These are phyloP conservation scores for Lycodopsis pacificus DNA, from an alignment of 2,797 vertebrate genomes.

Conservation along the genomic window DNA sequence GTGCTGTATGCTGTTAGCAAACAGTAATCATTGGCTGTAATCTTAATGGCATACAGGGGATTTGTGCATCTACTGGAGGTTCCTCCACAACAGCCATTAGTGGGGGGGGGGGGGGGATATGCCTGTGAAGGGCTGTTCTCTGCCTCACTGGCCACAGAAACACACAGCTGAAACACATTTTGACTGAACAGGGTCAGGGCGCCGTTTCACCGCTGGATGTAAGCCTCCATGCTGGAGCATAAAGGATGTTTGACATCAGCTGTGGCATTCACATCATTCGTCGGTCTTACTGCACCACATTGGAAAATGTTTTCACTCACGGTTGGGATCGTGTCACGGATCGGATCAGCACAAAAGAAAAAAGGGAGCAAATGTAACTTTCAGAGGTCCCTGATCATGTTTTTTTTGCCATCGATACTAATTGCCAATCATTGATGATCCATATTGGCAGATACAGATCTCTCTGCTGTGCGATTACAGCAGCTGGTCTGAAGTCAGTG, in stretches of 20 bases:
- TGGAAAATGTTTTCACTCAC: constrained; percentile 20
- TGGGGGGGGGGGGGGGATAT: constrained; percentile 13
- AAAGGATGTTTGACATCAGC: constrained; percentile 46
- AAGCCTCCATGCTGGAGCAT: constrained; percentile 29
- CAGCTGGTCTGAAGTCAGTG: no score
- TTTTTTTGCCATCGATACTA: no score
- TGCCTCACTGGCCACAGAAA: constrained; percentile 59
- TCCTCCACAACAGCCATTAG: constrained; percentile 58
- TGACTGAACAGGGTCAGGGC: constrained; percentile 80
- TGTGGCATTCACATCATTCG: constrained; percentile 9
- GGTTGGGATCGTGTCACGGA: background rate
- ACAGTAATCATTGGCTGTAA: constrained; percentile 51
- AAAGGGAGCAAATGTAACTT: background rate
- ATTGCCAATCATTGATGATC: no score
- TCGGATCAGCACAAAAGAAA: background rate
- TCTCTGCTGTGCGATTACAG: no score
- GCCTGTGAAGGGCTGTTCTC: constrained; percentile 48
- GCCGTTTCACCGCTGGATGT: constrained; percentile 31
- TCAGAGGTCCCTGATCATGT: no score
- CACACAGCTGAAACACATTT: constrained; percentile 66
- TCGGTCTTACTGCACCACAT: constrained; percentile 11
- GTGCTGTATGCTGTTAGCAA: constrained; percentile 27
- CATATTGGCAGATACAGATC: no score
- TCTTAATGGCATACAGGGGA: constrained; percentile 46
- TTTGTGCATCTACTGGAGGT: constrained; percentile 53